These are phyloP conservation scores for Xanthia togata DNA, from an alignment of 2,888 invertebrate genomes.

Conservation along the genomic window DNA sequence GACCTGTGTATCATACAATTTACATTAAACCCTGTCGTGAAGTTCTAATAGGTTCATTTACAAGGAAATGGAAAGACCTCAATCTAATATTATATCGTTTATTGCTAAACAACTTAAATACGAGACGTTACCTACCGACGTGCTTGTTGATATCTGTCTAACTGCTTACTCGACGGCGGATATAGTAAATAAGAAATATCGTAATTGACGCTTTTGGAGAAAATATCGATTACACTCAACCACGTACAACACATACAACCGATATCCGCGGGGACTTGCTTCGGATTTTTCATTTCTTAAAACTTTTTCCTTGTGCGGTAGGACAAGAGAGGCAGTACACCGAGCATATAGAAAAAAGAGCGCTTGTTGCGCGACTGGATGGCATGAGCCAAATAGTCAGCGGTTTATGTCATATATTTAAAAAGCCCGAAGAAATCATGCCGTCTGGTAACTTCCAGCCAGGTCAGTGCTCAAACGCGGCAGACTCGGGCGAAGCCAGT, in stretches of 20 bases:
- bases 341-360: not conserved
- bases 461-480: not conserved
- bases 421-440: not conserved
- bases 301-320: not conserved
- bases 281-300: constrained; percentile 4
- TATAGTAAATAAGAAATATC: not conserved
- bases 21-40: not conserved
- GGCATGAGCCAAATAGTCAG: not conserved
- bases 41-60: not conserved
- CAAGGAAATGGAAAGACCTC: constrained; percentile 7
- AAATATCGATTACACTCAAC: not conserved
- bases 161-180: not conserved
- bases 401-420: not conserved
- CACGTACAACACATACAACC: not conserved
- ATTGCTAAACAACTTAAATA: constrained; percentile 1
- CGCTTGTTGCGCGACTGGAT: not conserved
- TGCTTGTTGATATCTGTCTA: constrained; percentile 10
- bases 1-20: not conserved
- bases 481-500: not conserved
- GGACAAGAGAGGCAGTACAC: not conserved
- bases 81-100: constrained; percentile 14
- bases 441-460: not conserved
- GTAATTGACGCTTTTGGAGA: constrained; percentile 23
- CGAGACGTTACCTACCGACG: not conserved
- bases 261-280: constrained; percentile 7